Base-by-base conservation (phyloP, 2,113 vertebrate genomes). In the Anhinga rufa region DNA sequence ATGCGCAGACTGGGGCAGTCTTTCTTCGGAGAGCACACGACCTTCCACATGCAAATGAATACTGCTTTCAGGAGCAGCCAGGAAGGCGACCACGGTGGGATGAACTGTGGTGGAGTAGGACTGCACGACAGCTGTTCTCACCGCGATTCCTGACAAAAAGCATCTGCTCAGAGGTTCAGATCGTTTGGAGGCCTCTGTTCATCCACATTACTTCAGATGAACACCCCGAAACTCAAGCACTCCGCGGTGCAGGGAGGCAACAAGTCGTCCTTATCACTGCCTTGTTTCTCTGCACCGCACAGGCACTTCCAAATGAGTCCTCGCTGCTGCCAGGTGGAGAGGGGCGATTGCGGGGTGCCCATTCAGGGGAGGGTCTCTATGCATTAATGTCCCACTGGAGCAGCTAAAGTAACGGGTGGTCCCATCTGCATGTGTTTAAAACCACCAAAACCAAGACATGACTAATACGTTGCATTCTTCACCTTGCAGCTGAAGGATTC, bases 51-150 rank as follows among this genome's bases (percentile, higher is more conserved):
- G 52, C 36, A 40, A 26, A 14, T 0, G 32, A 31, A 29, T 0
- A 1, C 57, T 14, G 66, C 36, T 4, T 0, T 7, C 7, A 6
- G 4, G 17, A 17, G 42, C 0, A 1, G 9, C 24, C 51, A 3
- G 58, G 76, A 34, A 9, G 55, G 86, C 34, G 9, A 4, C 60
- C 15, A 34, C 4, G 15, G 10, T 13, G 42, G 77, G 55, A 10
- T 6, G 7, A 40, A 9, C 92, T 25, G 62, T 17, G 18, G 20
- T 14, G 72, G 72, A 81, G 64, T n/a, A 54, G 64, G 31, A 55
- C 16, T 9, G 34, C 46, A 34, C 12, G 17, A 49, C 25, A 38
- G 89, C 74, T 84, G 49, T 68, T 57, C 32, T 54, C 51, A 14
- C 92, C 10, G 15, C 14, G 64, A 14, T 36, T 48, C 76, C 24